Percentiles rank a stretch among this genome's conserved stretches.
Evolutionary conservation across 2,797 vertebrate genomes (phyloP).

Genomic region (Gallirallus australis): DNA sequence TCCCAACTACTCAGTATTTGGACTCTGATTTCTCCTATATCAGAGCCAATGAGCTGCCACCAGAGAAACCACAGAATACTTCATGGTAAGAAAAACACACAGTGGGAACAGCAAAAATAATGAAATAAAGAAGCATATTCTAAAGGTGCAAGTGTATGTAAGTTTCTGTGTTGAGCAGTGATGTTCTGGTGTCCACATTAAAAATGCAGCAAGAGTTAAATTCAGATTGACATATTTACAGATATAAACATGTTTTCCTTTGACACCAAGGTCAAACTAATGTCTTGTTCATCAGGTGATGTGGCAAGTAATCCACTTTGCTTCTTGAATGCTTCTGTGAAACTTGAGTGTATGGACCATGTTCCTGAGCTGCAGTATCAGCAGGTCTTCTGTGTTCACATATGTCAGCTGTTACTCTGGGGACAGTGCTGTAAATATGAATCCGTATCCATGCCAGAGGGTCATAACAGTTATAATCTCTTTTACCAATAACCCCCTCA

Average conservation of each 20-base stretch:
- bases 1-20: neutral
- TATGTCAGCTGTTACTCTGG: neutral
- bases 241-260: neutral
- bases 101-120: neutral
- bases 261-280: neutral
- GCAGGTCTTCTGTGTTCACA: neutral
- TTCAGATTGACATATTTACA: neutral
- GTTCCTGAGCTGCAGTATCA: neutral
- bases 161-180: neutral
- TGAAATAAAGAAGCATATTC: neutral
- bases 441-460: neutral
- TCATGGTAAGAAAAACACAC: neutral
- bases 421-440: neutral
- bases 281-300: neutral
- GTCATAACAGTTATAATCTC: neutral
- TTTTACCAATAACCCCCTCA: neutral
- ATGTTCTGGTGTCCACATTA: neutral
- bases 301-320: neutral
- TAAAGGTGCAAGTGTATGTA: neutral
- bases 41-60: neutral
- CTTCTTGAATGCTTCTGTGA: neutral
- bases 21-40: neutral
- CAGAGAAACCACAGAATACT: neutral
- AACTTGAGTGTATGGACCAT: neutral
- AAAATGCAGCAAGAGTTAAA: neutral